Evolutionary conservation across 2,113 vertebrate species (phyloP), one percentile per base, ranked within the genome.

Genomic region (Zosterops hypoxanthus): DNA sequence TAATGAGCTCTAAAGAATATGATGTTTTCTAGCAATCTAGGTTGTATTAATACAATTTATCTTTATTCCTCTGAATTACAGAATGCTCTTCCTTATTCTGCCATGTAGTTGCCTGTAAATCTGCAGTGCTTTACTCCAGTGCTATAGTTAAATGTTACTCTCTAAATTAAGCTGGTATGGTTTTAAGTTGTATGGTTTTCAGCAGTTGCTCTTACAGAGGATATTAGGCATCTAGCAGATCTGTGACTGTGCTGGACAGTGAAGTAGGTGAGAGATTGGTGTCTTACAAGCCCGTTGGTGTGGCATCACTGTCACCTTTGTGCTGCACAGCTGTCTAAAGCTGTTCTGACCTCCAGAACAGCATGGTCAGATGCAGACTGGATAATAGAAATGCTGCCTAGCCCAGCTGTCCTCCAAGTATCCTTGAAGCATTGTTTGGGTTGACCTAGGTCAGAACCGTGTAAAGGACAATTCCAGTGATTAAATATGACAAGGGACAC

Each of bases 301-400:
- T n/a, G 52, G 28, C 73, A n/a, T 66, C 1, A 2, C 56, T 79
- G 70, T 71, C 6, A 28, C 19, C 23, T n/a, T 0, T 5, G 4
- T n/a, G 31, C 10, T 57, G 8, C 25, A 22, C 6, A 28, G 50
- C 65, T 82, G 16, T 33, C 42, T 57, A 42, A 53, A 88, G 31
- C n/a, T 88, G 17, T 46, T 78, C 25, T 25, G 18, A 50, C 15
- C 39, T 79, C 39, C 20, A 25, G 17, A 90, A 3, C 34, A 46
- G 20, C 25, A 2, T 28, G 59, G 28, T 50, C 70, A 77, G 36
- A 8, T 84, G 24, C 4, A 21, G 41, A 10, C 26, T 47, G 41
- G 25, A 6, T 42, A 28, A 14, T 36, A 18, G 57, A 12, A 64
- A 26, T 65, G 16, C 12, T 84, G 10, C 41, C 22, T 68, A 23